Base-by-base conservation (phyloP, 2,113 vertebrate genomes). In the Nothoprocta pentlandii region DNA sequence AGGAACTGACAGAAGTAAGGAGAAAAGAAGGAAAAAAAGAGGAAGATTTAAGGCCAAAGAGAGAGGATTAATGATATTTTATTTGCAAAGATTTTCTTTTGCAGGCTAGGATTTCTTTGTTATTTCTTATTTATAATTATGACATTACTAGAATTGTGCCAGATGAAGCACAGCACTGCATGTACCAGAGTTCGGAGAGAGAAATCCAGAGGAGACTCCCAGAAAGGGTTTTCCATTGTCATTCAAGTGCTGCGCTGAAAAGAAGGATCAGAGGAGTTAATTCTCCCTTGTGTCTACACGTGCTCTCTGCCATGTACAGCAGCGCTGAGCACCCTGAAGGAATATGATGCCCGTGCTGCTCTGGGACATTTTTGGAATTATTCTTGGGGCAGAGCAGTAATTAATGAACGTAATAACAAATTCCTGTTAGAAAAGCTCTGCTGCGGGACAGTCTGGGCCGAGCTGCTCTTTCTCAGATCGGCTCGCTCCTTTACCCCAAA, bases 371-470 rank as follows among this genome's bases (percentile, higher is more conserved):
- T 39, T 61, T 53, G 62, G 68, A 16, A 36, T 80, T 23, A 21
- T 32, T 83, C 62, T 87, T 16, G 4, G 17, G 74, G 85, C 49
- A 66, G 81, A 89, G 93, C 11, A 80, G 61, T 51, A 79, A 91
- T 44, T 90, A 77, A 95, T 96, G 80, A 95, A 91, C 9, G 15
- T 58, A 89, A 95, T 44, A 81, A 34, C 51, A 78, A n/a, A 84
- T 56, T 75, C 64, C 63, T 54, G 25, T 58, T 85, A 32, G 41
- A 66, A 58, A 82, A 0, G 14, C 53, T 47, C 62, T 64, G 21
- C 12, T 8, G 47, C 34, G 86, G 51, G 32, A 84, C 70, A 68
- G 34, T 10, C 34, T 69, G 39, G 49, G 59, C 58, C 70, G 53
- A 78, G 70, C 6, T 1, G 19, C 32, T 32, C 8, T 47, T 82